A percentile compares a stretch with the other conserved stretches of the same genome.
Evolutionary conservation across 2,113 vertebrate species (phyloP).

Genomic region (Sinocyclocheilus maitianheensis): DNA sequence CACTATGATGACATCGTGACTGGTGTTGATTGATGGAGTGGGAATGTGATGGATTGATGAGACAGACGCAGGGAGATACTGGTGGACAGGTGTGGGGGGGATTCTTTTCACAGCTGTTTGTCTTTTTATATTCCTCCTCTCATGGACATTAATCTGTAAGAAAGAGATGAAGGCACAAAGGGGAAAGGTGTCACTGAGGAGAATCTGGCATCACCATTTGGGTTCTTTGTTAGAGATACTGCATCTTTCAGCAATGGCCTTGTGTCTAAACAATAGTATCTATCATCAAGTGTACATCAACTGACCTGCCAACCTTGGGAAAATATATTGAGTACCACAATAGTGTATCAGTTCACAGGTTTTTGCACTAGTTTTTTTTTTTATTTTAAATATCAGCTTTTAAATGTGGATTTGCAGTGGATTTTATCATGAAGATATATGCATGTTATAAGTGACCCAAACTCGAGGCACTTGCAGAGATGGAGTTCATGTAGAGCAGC

Average conservation of each 20-base stretch:
- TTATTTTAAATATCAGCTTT: no score
- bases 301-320: background rate
- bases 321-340: background rate
- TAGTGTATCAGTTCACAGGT: no score
- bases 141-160: constrained; percentile 50
- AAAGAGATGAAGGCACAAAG: constrained; percentile 66
- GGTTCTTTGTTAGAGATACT: constrained; percentile 12
- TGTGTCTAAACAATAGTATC: background rate
- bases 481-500: no score
- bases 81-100: constrained; percentile 66
- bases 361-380: no score
- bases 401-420: no score
- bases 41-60: constrained; percentile 71
- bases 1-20: constrained; percentile 62
- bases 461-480: no score
- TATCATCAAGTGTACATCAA: background rate
- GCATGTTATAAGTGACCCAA: no score
- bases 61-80: constrained; percentile 65
- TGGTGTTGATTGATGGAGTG: constrained; percentile 64
- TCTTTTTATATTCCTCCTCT: constrained; percentile 64
- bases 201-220: constrained; percentile 20
- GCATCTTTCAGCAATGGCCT: background rate
- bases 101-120: constrained; percentile 59
- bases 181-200: constrained; percentile 52
- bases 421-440: no score